Base-by-base conservation (phyloP, 2,113 vertebrate genomes). In the Leiothrix lutea region DNA sequence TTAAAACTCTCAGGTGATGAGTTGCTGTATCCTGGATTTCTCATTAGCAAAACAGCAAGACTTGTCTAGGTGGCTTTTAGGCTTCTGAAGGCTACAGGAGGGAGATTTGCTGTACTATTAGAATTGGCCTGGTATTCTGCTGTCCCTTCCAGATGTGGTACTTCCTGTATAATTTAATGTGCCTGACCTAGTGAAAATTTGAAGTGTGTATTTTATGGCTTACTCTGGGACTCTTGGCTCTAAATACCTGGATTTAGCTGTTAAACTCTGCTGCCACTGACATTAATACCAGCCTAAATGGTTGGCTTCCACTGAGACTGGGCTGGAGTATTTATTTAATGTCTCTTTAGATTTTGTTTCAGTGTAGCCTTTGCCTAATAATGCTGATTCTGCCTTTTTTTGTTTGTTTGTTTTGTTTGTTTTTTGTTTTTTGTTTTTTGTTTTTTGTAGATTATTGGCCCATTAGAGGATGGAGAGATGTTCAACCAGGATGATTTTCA, bases 401-500 rank as follows among this genome's bases (percentile, higher is more conserved):
- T 61, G n/a, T n/a, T 75, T 72, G 8, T 38, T 38, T 38, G 8
- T 38, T 38, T 38, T n/a, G n/a, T 38, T 38, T 38, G 8, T 38
- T 73, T 73, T 88, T 67, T 42, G 35, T 75, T 72, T 38, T 38
- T 38, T 38, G 8, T 38, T 38, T 38, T 38, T 38, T 38, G 8
- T 38, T 73, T 73, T 88, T 67, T 42, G 35, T 96, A 99, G 99
- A 98, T 99, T 90, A 99, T 99, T 83, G 99, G 99, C 48, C 99
- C 99, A 1, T 97, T 99, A 90, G 98, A 98, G 51, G 98, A 99
- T 33, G 97, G 95, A 15, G 99, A 99, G 96, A 97, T 99, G 92
- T 99, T 99, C 96, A 99, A 99, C 95, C 99, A 99, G 92, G 99
- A 99, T 7, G 99, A 99, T 97, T 99, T 99, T 91, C 98, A 99